A percentile compares a stretch with the other conserved stretches of the same genome.
These are phyloP conservation scores for Platygyra sinensis DNA, from an alignment of 64 coral and sea anemone genomes.

Conservation along the genomic window DNA sequence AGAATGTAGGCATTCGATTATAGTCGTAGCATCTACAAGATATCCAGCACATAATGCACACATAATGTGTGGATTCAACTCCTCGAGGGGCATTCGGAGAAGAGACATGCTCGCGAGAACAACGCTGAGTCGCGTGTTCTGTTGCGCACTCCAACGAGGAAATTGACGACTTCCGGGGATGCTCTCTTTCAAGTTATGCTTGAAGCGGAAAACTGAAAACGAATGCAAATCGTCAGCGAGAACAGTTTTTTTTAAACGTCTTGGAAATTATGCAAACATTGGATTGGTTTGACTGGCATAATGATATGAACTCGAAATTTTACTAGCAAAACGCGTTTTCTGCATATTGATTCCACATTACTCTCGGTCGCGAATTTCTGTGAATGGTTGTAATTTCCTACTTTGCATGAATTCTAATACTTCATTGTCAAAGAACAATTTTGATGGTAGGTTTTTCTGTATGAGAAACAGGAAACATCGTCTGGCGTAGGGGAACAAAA, in stretches of 20 bases:
- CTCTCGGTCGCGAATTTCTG: too few species aligned
- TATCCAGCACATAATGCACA: conserved; percentile 89
- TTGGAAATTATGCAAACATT: too few species aligned
- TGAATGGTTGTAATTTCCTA: too few species aligned
- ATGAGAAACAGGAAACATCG: too few species aligned
- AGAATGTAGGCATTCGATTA: conserved; percentile 91
- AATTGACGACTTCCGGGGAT: background rate
- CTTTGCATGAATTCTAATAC: too few species aligned
- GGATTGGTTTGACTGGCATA: too few species aligned
- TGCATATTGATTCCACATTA: too few species aligned
- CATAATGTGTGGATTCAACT: conserved; percentile 81
- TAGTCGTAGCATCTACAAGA: conserved; percentile 80
- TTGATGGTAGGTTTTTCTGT: too few species aligned
- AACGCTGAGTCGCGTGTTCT: background rate
- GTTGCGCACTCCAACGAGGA: background rate
- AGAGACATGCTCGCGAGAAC: background rate
- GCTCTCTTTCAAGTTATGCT: background rate
- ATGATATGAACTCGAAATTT: too few species aligned
- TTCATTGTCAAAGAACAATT: too few species aligned
- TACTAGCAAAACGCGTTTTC: too few species aligned
- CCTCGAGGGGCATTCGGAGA: conserved; percentile 29
- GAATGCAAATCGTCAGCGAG: background rate
- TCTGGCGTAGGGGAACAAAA: too few species aligned
- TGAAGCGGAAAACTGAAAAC: background rate
- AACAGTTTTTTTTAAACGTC: background rate